Evolutionary conservation across 2,888 invertebrate species (phyloP).

Genomic region (Allophyes oxyacanthae): DNA sequence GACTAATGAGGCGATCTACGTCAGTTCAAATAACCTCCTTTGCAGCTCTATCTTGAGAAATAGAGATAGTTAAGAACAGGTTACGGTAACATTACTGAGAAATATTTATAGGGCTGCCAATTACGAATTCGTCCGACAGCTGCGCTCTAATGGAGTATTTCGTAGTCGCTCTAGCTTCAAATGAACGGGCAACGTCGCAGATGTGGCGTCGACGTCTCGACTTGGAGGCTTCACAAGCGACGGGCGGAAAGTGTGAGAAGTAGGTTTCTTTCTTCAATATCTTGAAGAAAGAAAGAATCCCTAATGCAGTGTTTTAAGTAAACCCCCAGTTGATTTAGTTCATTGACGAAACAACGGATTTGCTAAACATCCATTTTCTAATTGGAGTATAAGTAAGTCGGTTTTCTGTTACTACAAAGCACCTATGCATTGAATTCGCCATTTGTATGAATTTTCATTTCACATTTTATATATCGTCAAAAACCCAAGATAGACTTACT

Average conservation of each 20-base stretch:
- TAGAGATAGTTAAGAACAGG: conserved; percentile 46
- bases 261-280: neutral
- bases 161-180: conserved; percentile 84
- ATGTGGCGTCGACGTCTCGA: conserved; percentile 71
- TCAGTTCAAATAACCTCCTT: neutral
- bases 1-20: conserved; percentile 6
- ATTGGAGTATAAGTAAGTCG: no score
- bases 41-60: conserved; percentile 6
- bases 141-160: conserved; percentile 83
- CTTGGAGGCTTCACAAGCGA: conserved; percentile 28
- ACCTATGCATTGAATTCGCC: no score
- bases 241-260: conserved; percentile 24
- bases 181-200: conserved; percentile 80
- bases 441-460: no score
- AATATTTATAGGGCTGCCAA: conserved; percentile 78
- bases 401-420: no score
- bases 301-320: no score
- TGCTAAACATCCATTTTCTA: no score
- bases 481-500: no score
- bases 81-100: conserved; percentile 61
- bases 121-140: conserved; percentile 80
- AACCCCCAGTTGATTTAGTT: no score
- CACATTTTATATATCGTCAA: no score
- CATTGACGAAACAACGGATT: no score
- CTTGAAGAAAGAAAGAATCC: no score